Conservation (phyloP, 1,140 invertebrate genomes). For the Penaeus indicus region DNA sequence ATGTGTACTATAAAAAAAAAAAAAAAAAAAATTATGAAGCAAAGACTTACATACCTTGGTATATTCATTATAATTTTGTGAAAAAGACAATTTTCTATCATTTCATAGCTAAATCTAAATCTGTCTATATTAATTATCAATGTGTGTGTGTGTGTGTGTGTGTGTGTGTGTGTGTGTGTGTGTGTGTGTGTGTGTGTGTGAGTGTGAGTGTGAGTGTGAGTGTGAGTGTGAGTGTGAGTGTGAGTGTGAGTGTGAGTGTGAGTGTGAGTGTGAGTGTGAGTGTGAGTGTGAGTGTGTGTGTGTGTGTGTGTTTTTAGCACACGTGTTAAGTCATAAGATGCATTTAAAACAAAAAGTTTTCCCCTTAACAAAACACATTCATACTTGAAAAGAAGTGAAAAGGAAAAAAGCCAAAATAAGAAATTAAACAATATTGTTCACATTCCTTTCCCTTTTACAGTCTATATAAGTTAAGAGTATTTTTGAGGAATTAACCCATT, state of each 20-base stretch:
- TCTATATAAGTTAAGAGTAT: too few relatives aligned
- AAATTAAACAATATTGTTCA: too few relatives aligned
- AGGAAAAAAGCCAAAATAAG: too few relatives aligned
- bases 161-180: slow-evolving; percentile 1
- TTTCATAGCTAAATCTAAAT: background rate
- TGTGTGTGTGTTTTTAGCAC: too few relatives aligned
- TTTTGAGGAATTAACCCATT: too few relatives aligned
- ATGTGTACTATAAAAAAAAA: too few relatives aligned
- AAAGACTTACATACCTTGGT: background rate
- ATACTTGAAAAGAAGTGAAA: too few relatives aligned
- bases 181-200: slow-evolving; percentile 10
- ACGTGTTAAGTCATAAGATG: too few relatives aligned
- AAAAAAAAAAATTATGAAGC: too few relatives aligned
- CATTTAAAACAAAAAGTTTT: too few relatives aligned
- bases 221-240: background rate
- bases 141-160: slow-evolving; percentile 26
- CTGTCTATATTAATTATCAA: background rate
- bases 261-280: background rate
- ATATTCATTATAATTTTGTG: background rate
- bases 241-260: background rate
- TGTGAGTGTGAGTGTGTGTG: slow-evolving; percentile 2
- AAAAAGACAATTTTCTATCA: background rate
- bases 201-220: background rate
- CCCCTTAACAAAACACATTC: too few relatives aligned
- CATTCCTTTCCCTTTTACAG: too few relatives aligned